phyloP scores from a whole-genome alignment of 2,797 vertebrate species.

The Rhinoraja longicauda region DNA sequence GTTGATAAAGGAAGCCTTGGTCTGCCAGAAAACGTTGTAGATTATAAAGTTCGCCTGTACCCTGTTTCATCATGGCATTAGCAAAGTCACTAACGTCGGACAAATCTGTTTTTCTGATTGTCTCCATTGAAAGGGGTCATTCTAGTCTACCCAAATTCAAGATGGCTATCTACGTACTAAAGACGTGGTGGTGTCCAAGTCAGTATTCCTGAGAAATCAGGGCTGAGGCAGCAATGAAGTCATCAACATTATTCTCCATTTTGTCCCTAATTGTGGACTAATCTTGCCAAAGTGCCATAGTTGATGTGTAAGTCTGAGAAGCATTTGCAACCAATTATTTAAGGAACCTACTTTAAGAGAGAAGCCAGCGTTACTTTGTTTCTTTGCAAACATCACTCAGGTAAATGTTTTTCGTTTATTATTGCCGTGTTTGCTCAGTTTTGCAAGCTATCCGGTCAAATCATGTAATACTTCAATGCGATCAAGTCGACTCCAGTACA shows the following conservation, averaged over 20 bases:
- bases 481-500: no score
- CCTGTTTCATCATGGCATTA: background rate
- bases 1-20: constrained; percentile 33
- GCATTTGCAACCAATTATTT: background rate
- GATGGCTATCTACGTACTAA: background rate
- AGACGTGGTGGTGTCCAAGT: background rate
- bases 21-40: background rate
- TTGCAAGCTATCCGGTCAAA: background rate
- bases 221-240: background rate
- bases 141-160: background rate
- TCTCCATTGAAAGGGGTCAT: background rate
- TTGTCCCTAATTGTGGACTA: constrained; percentile 2
- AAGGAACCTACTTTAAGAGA: no score
- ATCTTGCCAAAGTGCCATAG: background rate
- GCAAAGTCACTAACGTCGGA: background rate
- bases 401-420: no score
- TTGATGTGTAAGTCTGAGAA: background rate
- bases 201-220: background rate
- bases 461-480: no score
- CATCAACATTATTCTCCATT: background rate
- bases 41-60: background rate
- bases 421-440: background rate
- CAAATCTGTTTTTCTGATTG: background rate
- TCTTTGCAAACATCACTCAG: background rate
- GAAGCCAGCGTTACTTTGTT: background rate